Evolutionary conservation across 2,888 invertebrate genomes (phyloP).

Genomic region (Apocheima hispidaria): DNA sequence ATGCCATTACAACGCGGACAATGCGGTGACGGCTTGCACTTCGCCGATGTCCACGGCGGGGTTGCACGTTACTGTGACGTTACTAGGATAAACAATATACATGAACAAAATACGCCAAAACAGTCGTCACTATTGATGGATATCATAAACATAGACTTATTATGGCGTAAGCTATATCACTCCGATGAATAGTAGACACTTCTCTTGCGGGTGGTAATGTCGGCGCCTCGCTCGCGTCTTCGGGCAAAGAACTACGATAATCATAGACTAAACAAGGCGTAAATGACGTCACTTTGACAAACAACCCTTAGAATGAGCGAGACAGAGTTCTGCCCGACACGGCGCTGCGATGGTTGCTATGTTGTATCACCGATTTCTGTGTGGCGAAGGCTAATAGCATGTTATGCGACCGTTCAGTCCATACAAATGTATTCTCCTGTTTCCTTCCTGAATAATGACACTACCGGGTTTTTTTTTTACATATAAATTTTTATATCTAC

Average conservation of each 20-base stretch:
- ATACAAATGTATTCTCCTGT: too few species aligned
- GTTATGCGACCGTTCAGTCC: too few species aligned
- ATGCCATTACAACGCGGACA: background rate
- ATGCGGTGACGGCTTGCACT: too few species aligned
- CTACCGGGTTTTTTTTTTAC: too few species aligned
- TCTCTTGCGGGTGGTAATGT: background rate
- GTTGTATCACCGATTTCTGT: too few species aligned
- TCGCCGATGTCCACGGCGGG: too few species aligned
- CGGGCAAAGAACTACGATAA: background rate
- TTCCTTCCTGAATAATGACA: too few species aligned
- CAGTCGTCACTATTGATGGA: background rate
- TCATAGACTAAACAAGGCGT: background rate
- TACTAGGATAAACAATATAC: background rate
- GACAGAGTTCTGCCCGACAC: too few species aligned
- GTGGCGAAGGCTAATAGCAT: too few species aligned
- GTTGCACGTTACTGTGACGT: slow-evolving; percentile 15
- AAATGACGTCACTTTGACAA: background rate
- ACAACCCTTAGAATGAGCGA: background rate
- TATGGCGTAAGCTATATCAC: background rate
- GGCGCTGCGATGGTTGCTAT: too few species aligned
- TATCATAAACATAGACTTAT: background rate
- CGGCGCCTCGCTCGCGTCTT: too few species aligned
- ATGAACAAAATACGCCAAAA: background rate
- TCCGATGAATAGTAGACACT: background rate
- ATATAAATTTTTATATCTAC: too few species aligned